Conservation (phyloP, 2,888 invertebrate species). For the Odontothrips loti region DNA sequence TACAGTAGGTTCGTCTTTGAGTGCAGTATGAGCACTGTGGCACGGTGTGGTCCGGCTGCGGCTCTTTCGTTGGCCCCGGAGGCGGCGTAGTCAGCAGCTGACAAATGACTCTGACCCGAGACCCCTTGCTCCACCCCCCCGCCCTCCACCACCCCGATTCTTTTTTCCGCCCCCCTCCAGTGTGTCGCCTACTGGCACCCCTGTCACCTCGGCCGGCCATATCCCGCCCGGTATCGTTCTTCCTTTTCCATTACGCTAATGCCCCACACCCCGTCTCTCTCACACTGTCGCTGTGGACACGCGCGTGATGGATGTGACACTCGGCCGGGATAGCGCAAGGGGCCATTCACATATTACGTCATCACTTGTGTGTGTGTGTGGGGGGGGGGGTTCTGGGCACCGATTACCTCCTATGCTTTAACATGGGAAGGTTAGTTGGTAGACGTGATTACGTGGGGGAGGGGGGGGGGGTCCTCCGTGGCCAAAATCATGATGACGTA, state of each 20-base stretch:
- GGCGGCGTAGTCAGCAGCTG: not conserved
- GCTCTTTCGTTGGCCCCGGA: not conserved
- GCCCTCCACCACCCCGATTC: not conserved
- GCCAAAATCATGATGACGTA: no score
- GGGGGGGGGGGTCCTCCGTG: no score
- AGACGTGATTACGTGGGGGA: no score
- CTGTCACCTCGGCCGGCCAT: not conserved
- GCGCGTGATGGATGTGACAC: slow-evolving; percentile 21
- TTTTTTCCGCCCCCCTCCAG: not conserved
- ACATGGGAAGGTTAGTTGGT: no score
- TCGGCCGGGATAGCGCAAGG: not conserved
- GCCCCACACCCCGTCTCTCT: not conserved
- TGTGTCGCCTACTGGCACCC: not conserved
- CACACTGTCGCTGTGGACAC: not conserved
- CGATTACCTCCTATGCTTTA: no score
- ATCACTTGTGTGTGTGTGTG: no score
- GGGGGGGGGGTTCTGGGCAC: no score
- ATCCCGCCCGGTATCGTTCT: not conserved
- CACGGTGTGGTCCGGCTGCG: no score
- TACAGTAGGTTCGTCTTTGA: no score
- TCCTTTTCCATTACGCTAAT: slow-evolving; percentile 23
- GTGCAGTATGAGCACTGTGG: no score
- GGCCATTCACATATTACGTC: no score
- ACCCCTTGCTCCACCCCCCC: not conserved
- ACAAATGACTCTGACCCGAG: not conserved